Evolutionary conservation across 1,140 invertebrate genomes (phyloP).

Genomic region (Frieseomelitta varia): DNA sequence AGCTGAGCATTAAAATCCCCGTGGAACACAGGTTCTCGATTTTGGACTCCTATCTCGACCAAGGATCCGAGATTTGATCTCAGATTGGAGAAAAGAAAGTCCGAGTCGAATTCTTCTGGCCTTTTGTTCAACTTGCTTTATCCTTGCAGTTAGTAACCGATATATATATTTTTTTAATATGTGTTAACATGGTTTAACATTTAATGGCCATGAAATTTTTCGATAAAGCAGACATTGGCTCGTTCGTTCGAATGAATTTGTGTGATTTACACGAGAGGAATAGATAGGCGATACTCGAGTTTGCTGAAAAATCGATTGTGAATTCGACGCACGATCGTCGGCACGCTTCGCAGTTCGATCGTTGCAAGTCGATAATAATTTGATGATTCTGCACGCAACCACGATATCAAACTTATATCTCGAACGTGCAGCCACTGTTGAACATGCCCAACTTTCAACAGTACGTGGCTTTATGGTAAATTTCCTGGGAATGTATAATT

Average conservation of each 20-base stretch:
- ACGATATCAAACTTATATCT: slow-evolving; percentile 45
- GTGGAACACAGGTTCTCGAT: too few relatives aligned
- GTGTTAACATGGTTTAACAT: background rate
- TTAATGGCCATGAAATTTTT: too few relatives aligned
- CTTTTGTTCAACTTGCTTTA: slow-evolving; percentile 35
- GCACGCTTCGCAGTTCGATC: slow-evolving; percentile 39
- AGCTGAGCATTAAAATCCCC: too few relatives aligned
- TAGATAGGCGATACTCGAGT: background rate
- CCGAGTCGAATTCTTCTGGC: slow-evolving; percentile 34
- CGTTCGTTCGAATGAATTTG: too few relatives aligned
- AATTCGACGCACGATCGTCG: slow-evolving; percentile 29
- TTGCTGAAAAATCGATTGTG: slow-evolving; percentile 21
- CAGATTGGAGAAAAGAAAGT: too few relatives aligned
- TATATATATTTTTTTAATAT: background rate
- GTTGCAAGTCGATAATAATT: slow-evolving; percentile 43
- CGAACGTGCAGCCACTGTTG: slow-evolving; percentile 25
- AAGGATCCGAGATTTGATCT: too few relatives aligned
- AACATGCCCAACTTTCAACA: slow-evolving; percentile 5
- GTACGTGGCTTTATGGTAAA: background rate
- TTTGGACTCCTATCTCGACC: too few relatives aligned
- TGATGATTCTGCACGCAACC: slow-evolving; percentile 39
- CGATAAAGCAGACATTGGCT: background rate
- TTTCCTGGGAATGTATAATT: slow-evolving; percentile 12
- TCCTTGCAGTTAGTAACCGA: background rate
- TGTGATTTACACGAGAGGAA: background rate